Evolutionary conservation across 2,888 invertebrate genomes (phyloP).

Genomic region (Acanthosoma haemorrhoidale): DNA sequence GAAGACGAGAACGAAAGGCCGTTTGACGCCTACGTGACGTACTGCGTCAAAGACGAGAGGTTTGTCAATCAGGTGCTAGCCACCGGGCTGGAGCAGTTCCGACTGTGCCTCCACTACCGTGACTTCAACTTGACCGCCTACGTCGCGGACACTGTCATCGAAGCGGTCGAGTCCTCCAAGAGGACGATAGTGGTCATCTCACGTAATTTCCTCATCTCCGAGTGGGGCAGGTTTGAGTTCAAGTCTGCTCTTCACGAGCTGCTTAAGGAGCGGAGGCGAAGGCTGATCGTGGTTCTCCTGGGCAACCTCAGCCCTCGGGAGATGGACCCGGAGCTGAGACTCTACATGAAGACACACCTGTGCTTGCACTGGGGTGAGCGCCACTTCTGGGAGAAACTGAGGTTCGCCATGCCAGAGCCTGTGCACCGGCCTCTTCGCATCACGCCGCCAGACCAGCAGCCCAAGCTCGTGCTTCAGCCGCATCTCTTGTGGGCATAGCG

Average conservation of each 20-base stretch:
- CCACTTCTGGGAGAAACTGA: slow-evolving; percentile 93
- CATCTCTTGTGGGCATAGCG: slow-evolving; percentile 77
- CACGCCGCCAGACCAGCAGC: slow-evolving; percentile 43
- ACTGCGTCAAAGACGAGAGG: slow-evolving; percentile 86
- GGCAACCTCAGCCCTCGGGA: slow-evolving; percentile 85
- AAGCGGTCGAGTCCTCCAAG: slow-evolving; percentile 85
- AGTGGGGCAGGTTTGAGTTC: slow-evolving; percentile 93
- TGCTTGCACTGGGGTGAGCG: slow-evolving; percentile 91
- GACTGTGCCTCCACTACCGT: slow-evolving; percentile 84
- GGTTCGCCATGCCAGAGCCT: slow-evolving; percentile 80
- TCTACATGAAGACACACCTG: slow-evolving; percentile 84
- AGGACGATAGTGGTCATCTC: slow-evolving; percentile 85
- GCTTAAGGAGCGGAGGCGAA: slow-evolving; percentile 75
- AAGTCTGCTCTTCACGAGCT: slow-evolving; percentile 88
- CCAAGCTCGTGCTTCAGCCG: slow-evolving; percentile 46
- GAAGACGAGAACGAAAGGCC: slow-evolving; percentile 79
- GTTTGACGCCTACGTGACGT: slow-evolving; percentile 93
- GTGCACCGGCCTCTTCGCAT: slow-evolving; percentile 35
- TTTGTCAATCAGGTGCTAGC: slow-evolving; percentile 86
- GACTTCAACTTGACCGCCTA: slow-evolving; percentile 84
- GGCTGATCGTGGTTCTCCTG: slow-evolving; percentile 82
- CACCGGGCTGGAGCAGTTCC: slow-evolving; percentile 81
- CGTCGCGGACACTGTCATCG: slow-evolving; percentile 86
- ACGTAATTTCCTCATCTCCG: slow-evolving; percentile 87
- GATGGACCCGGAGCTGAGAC: slow-evolving; percentile 82